Conservation (phyloP, 2,113 vertebrate genomes). For the Gracilinanus agilis region DNA sequence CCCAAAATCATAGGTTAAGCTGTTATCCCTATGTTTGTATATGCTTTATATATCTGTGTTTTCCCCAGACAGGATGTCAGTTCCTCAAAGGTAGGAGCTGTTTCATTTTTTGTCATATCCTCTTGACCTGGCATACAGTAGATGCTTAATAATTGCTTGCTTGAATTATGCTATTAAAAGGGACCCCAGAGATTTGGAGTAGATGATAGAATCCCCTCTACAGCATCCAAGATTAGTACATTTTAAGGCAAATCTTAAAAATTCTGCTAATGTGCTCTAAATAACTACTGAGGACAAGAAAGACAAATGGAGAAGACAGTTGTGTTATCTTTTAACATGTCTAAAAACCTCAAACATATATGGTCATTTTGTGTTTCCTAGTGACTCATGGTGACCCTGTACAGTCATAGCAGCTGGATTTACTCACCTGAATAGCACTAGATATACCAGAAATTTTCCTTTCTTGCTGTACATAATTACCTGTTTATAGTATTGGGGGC, state of each 20-base stretch:
- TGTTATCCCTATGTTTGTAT: no score
- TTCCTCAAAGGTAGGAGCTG: no score
- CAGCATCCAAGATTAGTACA: not conserved
- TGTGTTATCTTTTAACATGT: not conserved
- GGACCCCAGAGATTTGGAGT: no score
- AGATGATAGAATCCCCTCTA: no score
- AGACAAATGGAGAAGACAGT: not conserved
- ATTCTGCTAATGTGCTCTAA: not conserved
- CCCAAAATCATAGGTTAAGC: no score
- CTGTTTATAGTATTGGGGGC: not conserved
- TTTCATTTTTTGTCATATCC: no score
- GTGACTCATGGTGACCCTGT: not conserved
- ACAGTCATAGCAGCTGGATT: not conserved
- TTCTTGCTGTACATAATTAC: not conserved
- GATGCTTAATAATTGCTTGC: no score
- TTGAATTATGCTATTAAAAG: no score
- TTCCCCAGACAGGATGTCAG: no score
- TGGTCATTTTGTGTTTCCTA: not conserved
- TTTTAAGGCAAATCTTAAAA: not conserved
- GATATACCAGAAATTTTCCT: not conserved
- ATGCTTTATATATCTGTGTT: no score
- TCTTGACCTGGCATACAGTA: no score
- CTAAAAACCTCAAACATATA: not conserved
- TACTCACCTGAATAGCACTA: not conserved
- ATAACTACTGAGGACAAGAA: not conserved